phyloP scores from a whole-genome alignment of 2,113 vertebrate genomes.

The Leucoraja erinaceus region DNA sequence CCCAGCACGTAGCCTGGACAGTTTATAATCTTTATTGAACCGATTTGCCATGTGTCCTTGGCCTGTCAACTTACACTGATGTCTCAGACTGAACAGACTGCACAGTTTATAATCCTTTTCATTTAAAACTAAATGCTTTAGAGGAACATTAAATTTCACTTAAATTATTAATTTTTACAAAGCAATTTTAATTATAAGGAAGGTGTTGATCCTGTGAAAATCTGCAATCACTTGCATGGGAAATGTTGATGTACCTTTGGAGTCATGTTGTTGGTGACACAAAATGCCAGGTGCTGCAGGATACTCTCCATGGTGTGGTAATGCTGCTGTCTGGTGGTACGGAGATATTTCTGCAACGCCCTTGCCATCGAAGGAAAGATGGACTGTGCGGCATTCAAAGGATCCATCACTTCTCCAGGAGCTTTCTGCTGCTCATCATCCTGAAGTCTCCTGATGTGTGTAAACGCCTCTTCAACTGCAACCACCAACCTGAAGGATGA shows the following conservation, averaged over 20 bases:
- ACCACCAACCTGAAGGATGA: slow-evolving; percentile 73
- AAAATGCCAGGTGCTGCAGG: slow-evolving; percentile 89
- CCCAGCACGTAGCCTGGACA: not conserved
- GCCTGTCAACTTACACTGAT: slow-evolving; percentile 51
- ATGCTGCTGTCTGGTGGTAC: slow-evolving; percentile 88
- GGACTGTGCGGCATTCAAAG: slow-evolving; percentile 85
- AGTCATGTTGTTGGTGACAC: slow-evolving; percentile 91
- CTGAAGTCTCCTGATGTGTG: slow-evolving; percentile 79
- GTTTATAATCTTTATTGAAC: not conserved
- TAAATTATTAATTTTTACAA: not conserved
- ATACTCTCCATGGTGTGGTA: slow-evolving; percentile 98
- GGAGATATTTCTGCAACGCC: slow-evolving; percentile 90
- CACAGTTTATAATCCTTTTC: not conserved
- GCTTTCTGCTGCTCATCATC: slow-evolving; percentile 81
- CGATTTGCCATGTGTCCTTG: slow-evolving; percentile 26
- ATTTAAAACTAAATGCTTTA: not conserved
- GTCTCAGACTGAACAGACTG: slow-evolving; percentile 60
- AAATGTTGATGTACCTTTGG: slow-evolving; percentile 67
- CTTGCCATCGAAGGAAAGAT: slow-evolving; percentile 95
- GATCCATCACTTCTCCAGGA: slow-evolving; percentile 85
- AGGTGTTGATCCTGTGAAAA: not conserved
- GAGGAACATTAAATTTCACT: not conserved
- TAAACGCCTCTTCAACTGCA: slow-evolving; percentile 89
- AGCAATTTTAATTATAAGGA: not conserved
- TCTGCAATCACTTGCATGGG: not conserved